These are phyloP conservation scores for Meiosimyza decipiens DNA, from an alignment of 2,888 invertebrate species.

Conservation along the genomic window DNA sequence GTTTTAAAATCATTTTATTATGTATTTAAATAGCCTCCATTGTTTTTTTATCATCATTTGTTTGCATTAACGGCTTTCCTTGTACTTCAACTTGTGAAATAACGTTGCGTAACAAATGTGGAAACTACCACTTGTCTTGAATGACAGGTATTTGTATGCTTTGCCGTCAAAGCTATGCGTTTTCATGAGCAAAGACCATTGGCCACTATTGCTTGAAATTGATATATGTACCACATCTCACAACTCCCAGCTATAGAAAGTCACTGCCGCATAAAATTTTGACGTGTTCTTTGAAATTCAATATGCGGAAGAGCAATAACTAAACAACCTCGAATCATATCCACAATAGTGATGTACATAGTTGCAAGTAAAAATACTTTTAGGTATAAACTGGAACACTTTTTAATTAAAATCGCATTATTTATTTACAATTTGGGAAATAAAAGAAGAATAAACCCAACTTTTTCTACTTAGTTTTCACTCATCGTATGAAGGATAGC, in stretches of 20 bases:
- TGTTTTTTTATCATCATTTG: too few species aligned
- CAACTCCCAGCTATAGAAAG: background rate
- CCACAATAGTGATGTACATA: background rate
- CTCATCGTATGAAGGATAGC: too few species aligned
- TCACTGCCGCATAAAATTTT: slow-evolving; percentile 14
- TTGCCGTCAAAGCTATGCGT: too few species aligned
- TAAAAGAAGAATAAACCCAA: too few species aligned
- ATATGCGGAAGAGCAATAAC: slow-evolving; percentile 8
- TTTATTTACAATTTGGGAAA: too few species aligned
- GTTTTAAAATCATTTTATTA: too few species aligned
- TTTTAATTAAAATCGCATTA: background rate
- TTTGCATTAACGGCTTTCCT: too few species aligned
- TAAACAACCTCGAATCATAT: background rate
- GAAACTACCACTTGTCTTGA: background rate
- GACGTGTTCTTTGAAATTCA: slow-evolving; percentile 16
- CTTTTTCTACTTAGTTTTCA: too few species aligned
- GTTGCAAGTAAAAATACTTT: background rate
- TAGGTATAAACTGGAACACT: background rate
- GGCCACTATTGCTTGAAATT: background rate
- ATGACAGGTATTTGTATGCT: background rate
- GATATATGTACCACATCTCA: background rate
- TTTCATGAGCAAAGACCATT: too few species aligned
- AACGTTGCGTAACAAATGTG: too few species aligned
- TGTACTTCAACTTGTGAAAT: too few species aligned
- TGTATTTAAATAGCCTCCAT: too few species aligned